Percentiles rank a stretch among this genome's conserved stretches.
phyloP scores from a whole-genome alignment of 2,888 invertebrate species.

The Erebia ligea region DNA sequence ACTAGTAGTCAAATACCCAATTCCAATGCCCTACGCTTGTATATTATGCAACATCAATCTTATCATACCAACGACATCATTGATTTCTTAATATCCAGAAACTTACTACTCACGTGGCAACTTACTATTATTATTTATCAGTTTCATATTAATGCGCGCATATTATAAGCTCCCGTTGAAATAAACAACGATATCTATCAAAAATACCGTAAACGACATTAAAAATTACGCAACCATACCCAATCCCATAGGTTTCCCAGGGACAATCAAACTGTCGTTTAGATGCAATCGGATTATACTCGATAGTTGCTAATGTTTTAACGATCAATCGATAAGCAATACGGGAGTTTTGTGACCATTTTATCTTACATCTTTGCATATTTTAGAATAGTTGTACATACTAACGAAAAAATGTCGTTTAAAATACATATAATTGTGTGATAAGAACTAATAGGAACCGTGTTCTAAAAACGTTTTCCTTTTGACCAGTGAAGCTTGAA shows the following conservation, averaged over 20 bases:
- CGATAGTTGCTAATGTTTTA: constrained; percentile 35
- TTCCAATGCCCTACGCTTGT: too few relatives aligned
- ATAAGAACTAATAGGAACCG: background rate
- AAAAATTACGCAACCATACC: constrained; percentile 26
- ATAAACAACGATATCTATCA: constrained; percentile 2
- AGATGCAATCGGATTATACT: constrained; percentile 36
- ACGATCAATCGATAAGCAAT: constrained; percentile 30
- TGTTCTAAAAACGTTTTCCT: too few relatives aligned
- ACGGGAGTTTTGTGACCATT: constrained; percentile 26
- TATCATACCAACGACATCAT: too few relatives aligned
- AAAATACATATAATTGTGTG: background rate
- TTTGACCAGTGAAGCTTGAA: too few relatives aligned
- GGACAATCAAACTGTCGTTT: constrained; percentile 34
- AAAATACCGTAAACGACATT: constrained; percentile 5
- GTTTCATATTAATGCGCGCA: background rate
- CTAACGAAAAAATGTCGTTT: background rate
- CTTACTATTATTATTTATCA: too few relatives aligned
- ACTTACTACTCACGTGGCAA: too few relatives aligned
- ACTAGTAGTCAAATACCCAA: too few relatives aligned
- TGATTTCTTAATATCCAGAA: too few relatives aligned
- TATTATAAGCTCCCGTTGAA: background rate
- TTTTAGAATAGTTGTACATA: background rate
- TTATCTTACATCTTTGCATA: background rate
- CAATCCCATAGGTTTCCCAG: constrained; percentile 7
- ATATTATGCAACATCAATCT: too few relatives aligned